Base-by-base conservation (phyloP, 2,888 invertebrate genomes). In the Nephrotoma guestfalica region DNA sequence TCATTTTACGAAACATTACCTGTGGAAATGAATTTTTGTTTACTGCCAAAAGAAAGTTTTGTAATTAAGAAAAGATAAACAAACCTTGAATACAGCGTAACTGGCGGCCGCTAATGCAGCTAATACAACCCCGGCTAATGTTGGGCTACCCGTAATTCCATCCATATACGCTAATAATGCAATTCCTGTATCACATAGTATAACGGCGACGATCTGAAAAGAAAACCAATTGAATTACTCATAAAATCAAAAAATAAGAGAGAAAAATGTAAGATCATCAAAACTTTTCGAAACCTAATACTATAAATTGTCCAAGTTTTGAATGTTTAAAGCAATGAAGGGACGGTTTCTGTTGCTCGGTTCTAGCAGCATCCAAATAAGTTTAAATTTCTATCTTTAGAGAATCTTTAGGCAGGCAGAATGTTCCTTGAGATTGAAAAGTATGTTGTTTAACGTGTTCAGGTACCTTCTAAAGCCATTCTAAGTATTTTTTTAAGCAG, bases 151-250 rank as follows among this genome's bases (percentile, higher is more conserved):
- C 9, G 96, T 97, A 89, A 97, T 97, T 86, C 98, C 98, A 90
- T 98, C 98, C 97, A 98, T 98, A 90, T 98, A 98, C 41, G 98
- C 98, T 88, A 98, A 93, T 87, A 98, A 93, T 2, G 98, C 98
- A 88, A 98, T 97, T 51, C 98, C 98, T 41, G 97, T 98, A 91
- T 98, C 97, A 91, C 97, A 97, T 88, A 98, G 92, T 90, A 98
- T 98, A 89, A 98, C 97, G 89, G 98, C 98, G 89, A 98, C 97
- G 90, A 98, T 98, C 98, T 98, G 91, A 40, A 90, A 89, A 87
- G 41, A 51, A 87, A 86, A 9, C 30, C 6, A 18, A 40, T 18
- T 18, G 84, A 41, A 86, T 1, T 86, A 13, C 47, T n/a, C n/a
- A n/a, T 11, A 47, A 47, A 47, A 47, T 13, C 47, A 3, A 47